Percentiles rank a stretch among this genome's conserved stretches.
phyloP scores from a whole-genome alignment of 2,797 vertebrate genomes.

The Sebastes alutus region DNA sequence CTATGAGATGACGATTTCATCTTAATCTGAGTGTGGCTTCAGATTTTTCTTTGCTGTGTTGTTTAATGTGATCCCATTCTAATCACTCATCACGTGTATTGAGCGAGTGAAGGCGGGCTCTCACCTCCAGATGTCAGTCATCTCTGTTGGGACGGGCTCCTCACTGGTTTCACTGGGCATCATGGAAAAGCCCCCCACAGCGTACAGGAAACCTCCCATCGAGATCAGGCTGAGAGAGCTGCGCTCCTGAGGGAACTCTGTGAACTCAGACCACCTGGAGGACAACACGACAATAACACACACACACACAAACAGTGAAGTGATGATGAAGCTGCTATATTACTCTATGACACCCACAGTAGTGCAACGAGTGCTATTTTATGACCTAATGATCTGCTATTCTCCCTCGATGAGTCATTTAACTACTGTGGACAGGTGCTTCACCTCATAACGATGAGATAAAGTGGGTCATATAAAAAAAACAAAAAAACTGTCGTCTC shows the following conservation, averaged over 20 bases:
- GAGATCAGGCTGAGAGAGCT: constrained; percentile 92
- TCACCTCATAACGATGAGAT: background rate
- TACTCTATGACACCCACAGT: background rate
- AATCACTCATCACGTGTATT: background rate
- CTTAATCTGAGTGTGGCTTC: background rate
- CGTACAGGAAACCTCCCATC: constrained; percentile 86
- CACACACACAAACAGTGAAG: constrained; percentile 4
- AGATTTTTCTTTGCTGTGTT: background rate
- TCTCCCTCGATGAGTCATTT: constrained; percentile 31
- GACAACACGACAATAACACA: constrained; percentile 18
- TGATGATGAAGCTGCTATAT: constrained; percentile 9
- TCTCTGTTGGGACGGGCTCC: constrained; percentile 92
- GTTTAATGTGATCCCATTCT: background rate
- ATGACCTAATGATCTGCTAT: constrained; percentile 32
- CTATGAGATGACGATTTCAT: background rate
- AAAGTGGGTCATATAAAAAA: constrained; percentile 15
- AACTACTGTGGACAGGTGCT: constrained; percentile 24
- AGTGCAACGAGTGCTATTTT: constrained; percentile 18
- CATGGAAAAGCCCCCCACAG: constrained; percentile 93
- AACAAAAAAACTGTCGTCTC: constrained; percentile 31
- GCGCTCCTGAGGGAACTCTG: constrained; percentile 94
- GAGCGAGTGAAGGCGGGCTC: background rate
- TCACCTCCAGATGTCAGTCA: constrained; percentile 97
- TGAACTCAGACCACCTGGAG: constrained; percentile 91
- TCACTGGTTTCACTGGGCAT: constrained; percentile 89